phyloP scores from a whole-genome alignment of 2,113 vertebrate genomes.

The Ailurus styani region DNA sequence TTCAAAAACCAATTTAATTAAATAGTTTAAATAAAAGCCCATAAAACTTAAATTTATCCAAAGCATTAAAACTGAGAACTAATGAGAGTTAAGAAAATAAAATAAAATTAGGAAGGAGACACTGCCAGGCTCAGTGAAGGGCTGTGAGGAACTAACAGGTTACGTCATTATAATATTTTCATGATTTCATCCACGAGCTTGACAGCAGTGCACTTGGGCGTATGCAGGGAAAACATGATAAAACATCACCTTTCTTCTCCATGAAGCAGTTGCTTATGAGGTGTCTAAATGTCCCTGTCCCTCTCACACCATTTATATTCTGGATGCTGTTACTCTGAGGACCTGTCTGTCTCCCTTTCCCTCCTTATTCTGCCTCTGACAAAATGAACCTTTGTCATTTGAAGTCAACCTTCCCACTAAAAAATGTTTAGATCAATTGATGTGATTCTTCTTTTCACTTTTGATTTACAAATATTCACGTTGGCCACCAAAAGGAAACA shows the following conservation, averaged over 20 bases:
- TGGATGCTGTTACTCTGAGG: too few relatives aligned
- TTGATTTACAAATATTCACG: not conserved
- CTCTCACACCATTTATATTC: not conserved
- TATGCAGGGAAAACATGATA: too few relatives aligned
- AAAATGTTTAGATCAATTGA: not conserved
- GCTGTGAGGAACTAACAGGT: too few relatives aligned
- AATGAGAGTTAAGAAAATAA: not conserved
- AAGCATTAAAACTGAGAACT: not conserved
- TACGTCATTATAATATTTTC: not conserved
- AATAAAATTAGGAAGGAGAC: not conserved
- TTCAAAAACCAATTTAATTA: not conserved
- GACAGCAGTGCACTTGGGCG: not conserved
- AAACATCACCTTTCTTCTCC: not conserved
- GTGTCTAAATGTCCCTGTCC: too few relatives aligned
- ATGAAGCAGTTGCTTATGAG: not conserved
- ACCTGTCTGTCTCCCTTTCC: accelerated
- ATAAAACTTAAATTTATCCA: not conserved
- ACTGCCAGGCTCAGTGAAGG: not conserved
- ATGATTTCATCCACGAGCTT: not conserved
- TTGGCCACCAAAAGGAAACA: not conserved
- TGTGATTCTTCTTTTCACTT: not conserved
- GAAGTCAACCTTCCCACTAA: not conserved
- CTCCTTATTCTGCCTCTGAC: not conserved
- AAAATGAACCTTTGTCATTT: not conserved
- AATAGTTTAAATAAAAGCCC: not conserved